Conservation (phyloP, 2,888 invertebrate species). For the Parnassius mnemosyne region DNA sequence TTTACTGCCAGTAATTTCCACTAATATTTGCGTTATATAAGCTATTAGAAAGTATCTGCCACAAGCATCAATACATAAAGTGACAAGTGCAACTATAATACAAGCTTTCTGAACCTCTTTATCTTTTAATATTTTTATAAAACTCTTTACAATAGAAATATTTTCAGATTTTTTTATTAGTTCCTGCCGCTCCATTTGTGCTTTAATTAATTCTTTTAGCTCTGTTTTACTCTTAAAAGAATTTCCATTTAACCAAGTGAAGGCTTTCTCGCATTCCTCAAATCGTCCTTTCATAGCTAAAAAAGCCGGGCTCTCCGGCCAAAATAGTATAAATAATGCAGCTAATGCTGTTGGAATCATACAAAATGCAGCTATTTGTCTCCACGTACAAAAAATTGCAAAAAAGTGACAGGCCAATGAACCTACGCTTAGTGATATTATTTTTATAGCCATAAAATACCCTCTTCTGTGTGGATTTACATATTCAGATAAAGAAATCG, state of each 20-base stretch:
- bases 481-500: conserved; percentile 46
- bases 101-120: conserved; percentile 45
- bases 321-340: conserved; percentile 38
- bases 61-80: conserved; percentile 39
- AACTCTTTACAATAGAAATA: conserved; percentile 4
- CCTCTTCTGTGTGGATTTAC: conserved; percentile 43
- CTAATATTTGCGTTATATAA: conserved; percentile 39
- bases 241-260: conserved; percentile 41
- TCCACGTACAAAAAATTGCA: conserved; percentile 42
- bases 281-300: conserved; percentile 45
- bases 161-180: conserved; percentile 1
- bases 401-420: conserved; percentile 43
- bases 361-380: conserved; percentile 39
- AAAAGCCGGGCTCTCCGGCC: conserved; percentile 50
- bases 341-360: conserved; percentile 29
- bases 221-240: conserved; percentile 11
- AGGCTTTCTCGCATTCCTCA: conserved; percentile 42
- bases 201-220: conserved; percentile 33
- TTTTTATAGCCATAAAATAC: conserved; percentile 43
- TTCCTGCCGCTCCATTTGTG: conserved; percentile 31
- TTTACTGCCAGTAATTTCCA: conserved; percentile 37
- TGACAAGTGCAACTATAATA: conserved; percentile 37
- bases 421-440: conserved; percentile 36
- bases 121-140: conserved; percentile 31
- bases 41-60: neutral